A percentile compares a stretch with the other conserved stretches of the same genome.
These are phyloP conservation scores for Mormyrus lacerda DNA, from an alignment of 2,113 vertebrate genomes.

Conservation along the genomic window DNA sequence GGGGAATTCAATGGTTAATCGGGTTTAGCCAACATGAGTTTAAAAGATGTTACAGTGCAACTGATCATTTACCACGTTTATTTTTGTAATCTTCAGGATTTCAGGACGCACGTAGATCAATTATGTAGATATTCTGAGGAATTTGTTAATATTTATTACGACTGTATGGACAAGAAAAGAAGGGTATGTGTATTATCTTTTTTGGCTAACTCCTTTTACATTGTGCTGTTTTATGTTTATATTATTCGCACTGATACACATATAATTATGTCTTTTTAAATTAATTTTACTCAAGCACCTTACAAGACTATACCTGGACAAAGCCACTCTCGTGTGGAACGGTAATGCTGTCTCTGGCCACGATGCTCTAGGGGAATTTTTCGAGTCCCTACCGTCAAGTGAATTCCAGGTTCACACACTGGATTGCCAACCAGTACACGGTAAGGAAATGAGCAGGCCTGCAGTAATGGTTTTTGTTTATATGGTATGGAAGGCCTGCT, in stretches of 20 bases:
- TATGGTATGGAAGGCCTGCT: not conserved
- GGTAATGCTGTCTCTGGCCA: constrained; percentile 87
- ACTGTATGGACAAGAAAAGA: constrained; percentile 93
- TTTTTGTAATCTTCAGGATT: constrained; percentile 61
- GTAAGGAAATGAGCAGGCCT: constrained; percentile 50
- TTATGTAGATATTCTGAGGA: constrained; percentile 92
- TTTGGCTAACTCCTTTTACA: not conserved
- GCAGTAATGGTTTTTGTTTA: constrained; percentile 25
- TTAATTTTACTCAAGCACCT: constrained; percentile 61
- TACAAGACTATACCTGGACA: constrained; percentile 84
- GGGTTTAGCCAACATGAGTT: not conserved
- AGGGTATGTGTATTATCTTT: constrained; percentile 57
- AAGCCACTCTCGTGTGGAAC: constrained; percentile 91
- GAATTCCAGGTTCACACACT: constrained; percentile 86
- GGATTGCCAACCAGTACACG: constrained; percentile 93
- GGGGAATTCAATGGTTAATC: not conserved
- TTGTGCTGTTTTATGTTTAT: not conserved
- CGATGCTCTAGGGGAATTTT: constrained; percentile 83
- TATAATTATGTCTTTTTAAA: not conserved
- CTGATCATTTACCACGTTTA: not conserved
- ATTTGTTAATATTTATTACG: constrained; percentile 94
- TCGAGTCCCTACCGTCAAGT: constrained; percentile 90
- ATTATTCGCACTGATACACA: not conserved
- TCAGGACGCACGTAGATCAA: constrained; percentile 85
- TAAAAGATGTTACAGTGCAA: not conserved